Percentiles rank a stretch among this genome's conserved stretches.
phyloP scores from a whole-genome alignment of 2,888 invertebrate genomes.

The Crossocerus cetratus region DNA sequence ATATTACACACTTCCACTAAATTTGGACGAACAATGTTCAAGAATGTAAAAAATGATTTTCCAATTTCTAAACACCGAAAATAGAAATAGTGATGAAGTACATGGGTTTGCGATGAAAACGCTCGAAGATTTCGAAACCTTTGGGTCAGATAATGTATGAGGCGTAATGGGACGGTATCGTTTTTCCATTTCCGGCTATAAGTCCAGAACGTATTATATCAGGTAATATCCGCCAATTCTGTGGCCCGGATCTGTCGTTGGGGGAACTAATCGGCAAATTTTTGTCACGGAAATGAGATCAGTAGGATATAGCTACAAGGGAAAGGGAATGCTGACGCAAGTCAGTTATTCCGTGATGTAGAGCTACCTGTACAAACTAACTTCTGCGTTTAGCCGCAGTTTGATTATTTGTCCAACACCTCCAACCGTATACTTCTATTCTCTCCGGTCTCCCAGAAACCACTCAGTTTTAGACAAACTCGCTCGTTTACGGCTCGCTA shows the following conservation, averaged over 20 bases:
- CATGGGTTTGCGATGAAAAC: too few species aligned
- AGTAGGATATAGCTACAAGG: background rate
- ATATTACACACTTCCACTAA: too few species aligned
- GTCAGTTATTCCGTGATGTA: background rate
- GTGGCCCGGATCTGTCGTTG: background rate
- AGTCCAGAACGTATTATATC: conserved; percentile 9
- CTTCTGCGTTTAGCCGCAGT: background rate
- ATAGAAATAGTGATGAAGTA: too few species aligned
- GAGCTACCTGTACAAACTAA: background rate
- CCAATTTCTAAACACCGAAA: too few species aligned
- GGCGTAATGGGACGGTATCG: too few species aligned
- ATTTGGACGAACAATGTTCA: too few species aligned
- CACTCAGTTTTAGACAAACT: too few species aligned
- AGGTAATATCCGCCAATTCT: conserved; percentile 9
- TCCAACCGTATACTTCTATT: background rate
- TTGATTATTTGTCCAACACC: conserved; percentile 5
- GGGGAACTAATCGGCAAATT: conserved; percentile 20
- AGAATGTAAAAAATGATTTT: too few species aligned
- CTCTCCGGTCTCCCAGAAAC: background rate
- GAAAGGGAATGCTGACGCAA: background rate
- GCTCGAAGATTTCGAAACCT: too few species aligned
- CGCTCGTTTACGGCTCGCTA: too few species aligned
- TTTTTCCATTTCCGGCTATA: background rate
- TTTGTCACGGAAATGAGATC: conserved; percentile 7
- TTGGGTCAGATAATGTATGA: too few species aligned